Conservation (phyloP, 2,113 vertebrate species). For the Manacus vitellinus region DNA sequence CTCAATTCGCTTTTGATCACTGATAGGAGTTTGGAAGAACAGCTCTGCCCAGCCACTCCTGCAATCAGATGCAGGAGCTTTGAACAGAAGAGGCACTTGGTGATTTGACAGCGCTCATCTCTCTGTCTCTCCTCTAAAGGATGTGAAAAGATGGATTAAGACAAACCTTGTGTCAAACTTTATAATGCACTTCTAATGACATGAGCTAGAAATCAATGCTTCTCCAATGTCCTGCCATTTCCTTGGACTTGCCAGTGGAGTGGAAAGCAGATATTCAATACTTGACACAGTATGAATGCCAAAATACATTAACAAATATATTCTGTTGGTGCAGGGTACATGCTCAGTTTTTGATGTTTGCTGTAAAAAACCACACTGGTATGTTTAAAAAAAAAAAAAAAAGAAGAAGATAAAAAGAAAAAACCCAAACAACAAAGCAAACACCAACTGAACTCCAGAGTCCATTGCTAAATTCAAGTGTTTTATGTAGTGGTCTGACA, state of each 20-base stretch:
- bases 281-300: not conserved
- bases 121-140: not conserved
- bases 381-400: not conserved
- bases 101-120: not conserved
- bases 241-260: not conserved
- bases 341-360: not conserved
- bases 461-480: not conserved
- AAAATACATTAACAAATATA: not conserved
- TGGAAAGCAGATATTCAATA: conserved; percentile 48
- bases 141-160: conserved; percentile 30
- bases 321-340: not conserved
- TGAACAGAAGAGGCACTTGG: not conserved
- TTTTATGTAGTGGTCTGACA: not conserved
- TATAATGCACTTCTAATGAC: conserved; percentile 29
- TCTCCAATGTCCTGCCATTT: not conserved
- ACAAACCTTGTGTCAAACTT: conserved; percentile 27
- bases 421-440: not conserved
- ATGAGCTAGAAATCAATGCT: not conserved
- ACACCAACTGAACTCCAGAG: not conserved
- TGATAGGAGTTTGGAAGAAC: not conserved
- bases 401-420: not conserved
- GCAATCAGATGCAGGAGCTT: not conserved
- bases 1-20: not conserved
- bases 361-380: not conserved
- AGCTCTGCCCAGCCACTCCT: not conserved